Evolutionary conservation across 2,888 invertebrate genomes (phyloP).

Genomic region (Mycalesis mineus): DNA sequence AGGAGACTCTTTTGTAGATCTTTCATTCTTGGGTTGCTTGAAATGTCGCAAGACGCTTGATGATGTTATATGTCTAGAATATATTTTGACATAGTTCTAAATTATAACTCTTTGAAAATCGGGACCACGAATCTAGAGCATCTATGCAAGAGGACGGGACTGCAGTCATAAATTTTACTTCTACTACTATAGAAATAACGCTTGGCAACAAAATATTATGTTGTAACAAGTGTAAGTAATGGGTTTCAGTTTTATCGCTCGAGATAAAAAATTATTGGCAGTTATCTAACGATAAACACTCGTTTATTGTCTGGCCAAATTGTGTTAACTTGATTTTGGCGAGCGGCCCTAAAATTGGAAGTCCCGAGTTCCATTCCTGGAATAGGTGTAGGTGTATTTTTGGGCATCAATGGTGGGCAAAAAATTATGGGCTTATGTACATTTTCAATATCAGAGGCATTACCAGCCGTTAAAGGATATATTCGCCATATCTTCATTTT

Average conservation of each 20-base stretch:
- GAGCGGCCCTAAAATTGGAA: not conserved
- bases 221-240: not conserved
- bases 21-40: too few species aligned
- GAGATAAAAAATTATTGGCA: not conserved
- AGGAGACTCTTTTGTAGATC: not conserved
- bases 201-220: constrained; percentile 1
- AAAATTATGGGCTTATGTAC: too few species aligned
- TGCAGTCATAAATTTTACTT: not conserved
- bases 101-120: not conserved
- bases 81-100: too few species aligned
- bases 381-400: too few species aligned
- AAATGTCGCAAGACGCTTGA: too few species aligned
- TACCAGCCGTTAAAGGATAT: too few species aligned
- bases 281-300: not conserved
- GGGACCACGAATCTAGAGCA: not conserved
- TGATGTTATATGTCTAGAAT: too few species aligned
- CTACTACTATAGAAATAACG: not conserved
- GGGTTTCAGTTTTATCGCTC: not conserved
- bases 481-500: too few species aligned
- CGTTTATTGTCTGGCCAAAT: not conserved
- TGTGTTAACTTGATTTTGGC: not conserved
- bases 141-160: not conserved
- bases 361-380: too few species aligned
- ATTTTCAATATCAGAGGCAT: too few species aligned
- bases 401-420: too few species aligned